Percentiles rank a stretch among this genome's conserved stretches.
Conservation (phyloP, 2,888 invertebrate genomes). For the Trissonchulus latispiculum region DNA sequence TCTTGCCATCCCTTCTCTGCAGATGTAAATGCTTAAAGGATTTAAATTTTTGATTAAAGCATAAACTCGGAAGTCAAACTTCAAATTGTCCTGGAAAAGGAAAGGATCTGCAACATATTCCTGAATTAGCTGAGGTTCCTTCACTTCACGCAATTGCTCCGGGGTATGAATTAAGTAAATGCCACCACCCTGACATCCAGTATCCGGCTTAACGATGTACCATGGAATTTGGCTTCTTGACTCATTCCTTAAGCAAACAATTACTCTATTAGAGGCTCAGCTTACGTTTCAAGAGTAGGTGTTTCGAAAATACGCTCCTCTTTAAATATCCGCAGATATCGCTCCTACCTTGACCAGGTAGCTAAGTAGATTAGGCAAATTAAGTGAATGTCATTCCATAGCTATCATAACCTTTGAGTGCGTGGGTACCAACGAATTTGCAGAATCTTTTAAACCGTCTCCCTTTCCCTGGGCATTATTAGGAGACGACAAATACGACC, state of each 20-base stretch:
- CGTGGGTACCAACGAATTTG: too few relatives aligned
- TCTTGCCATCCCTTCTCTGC: constrained; percentile 46
- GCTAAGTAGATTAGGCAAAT: too few relatives aligned
- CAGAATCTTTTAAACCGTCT: too few relatives aligned
- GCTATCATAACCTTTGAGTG: too few relatives aligned
- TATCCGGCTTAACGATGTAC: constrained; percentile 51
- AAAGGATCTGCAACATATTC: constrained; percentile 48
- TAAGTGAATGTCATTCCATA: too few relatives aligned
- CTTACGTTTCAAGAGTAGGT: too few relatives aligned
- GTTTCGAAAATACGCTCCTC: too few relatives aligned
- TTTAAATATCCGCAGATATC: too few relatives aligned
- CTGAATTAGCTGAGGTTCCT: constrained; percentile 38
- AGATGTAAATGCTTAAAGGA: constrained; percentile 45
- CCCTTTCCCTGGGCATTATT: too few relatives aligned
- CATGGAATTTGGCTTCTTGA: constrained; percentile 35
- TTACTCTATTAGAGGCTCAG: too few relatives aligned
- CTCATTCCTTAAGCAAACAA: constrained; percentile 20
- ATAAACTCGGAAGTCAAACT: constrained; percentile 50
- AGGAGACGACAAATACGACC: too few relatives aligned
- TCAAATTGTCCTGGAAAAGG: constrained; percentile 44
- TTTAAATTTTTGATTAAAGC: constrained; percentile 47
- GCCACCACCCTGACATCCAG: constrained; percentile 49
- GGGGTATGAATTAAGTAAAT: constrained; percentile 49
- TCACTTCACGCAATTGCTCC: constrained; percentile 42
- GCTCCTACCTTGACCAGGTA: too few relatives aligned